Percentiles rank a stretch among this genome's conserved stretches.
phyloP scores from a whole-genome alignment of 1,140 invertebrate species.

The Ruditapes philippinarum region DNA sequence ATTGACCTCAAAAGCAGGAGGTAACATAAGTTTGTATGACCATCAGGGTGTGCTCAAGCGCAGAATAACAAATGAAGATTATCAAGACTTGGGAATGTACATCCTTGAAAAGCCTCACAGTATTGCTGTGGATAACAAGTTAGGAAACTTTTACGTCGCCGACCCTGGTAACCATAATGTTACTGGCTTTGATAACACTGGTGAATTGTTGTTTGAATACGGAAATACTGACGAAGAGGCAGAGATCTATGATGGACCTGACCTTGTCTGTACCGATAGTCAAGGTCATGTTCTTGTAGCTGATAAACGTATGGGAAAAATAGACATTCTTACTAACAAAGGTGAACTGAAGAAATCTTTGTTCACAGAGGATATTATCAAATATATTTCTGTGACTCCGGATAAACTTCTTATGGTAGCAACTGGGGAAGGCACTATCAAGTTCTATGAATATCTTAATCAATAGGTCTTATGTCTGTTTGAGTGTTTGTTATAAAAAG shows the following conservation, averaged over 20 bases:
- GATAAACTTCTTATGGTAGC: conserved; percentile 77
- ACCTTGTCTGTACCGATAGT: conserved; percentile 77
- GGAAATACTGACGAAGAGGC: conserved; percentile 80
- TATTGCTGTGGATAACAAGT: conserved; percentile 72
- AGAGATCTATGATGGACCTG: conserved; percentile 81
- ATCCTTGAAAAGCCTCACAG: conserved; percentile 80
- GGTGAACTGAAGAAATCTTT: conserved; percentile 79
- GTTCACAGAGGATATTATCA: conserved; percentile 75
- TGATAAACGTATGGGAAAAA: conserved; percentile 80
- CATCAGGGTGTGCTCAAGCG: conserved; percentile 71
- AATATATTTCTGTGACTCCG: conserved; percentile 76
- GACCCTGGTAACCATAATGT: conserved; percentile 80
- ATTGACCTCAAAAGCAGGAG: conserved; percentile 77
- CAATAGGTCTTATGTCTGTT: too few species aligned
- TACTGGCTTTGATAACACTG: conserved; percentile 72
- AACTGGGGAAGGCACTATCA: conserved; percentile 77
- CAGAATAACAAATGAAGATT: conserved; percentile 81
- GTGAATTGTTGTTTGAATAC: conserved; percentile 79
- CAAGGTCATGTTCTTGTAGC: conserved; percentile 79
- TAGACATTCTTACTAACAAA: conserved; percentile 77
- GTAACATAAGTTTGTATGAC: conserved; percentile 81
- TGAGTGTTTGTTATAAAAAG: too few species aligned
- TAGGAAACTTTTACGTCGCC: conserved; percentile 76
- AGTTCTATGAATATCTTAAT: conserved; percentile 79
- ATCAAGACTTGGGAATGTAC: conserved; percentile 70